These are phyloP conservation scores for Euura lappo DNA, from an alignment of 1,140 invertebrate species.

Conservation along the genomic window DNA sequence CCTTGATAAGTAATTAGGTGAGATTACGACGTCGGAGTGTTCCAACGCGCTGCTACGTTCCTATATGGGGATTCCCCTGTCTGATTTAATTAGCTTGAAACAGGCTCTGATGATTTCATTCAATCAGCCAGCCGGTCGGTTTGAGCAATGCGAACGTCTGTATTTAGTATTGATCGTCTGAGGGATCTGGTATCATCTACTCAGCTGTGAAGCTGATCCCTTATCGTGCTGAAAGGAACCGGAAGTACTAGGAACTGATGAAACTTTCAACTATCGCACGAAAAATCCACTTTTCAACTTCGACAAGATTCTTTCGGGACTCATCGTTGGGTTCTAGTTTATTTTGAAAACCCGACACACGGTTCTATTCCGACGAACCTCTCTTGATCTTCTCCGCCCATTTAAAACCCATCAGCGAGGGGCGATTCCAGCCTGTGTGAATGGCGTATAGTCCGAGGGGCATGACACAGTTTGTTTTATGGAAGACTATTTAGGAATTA, in stretches of 20 bases:
- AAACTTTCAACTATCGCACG: too few relatives aligned
- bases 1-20: not conserved
- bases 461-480: constrained; percentile 14
- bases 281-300: too few relatives aligned
- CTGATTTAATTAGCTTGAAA: not conserved
- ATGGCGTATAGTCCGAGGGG: not conserved
- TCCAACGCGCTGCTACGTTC: not conserved
- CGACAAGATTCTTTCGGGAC: too few relatives aligned
- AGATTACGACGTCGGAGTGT: constrained; percentile 1
- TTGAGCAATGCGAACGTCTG: too few relatives aligned
- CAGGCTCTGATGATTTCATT: constrained; percentile 3
- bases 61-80: not conserved
- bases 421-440: not conserved
- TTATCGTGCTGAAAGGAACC: too few relatives aligned
- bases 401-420: not conserved
- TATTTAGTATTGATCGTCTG: too few relatives aligned
- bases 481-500: constrained; percentile 1
- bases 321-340: too few relatives aligned
- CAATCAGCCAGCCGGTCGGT: not conserved
- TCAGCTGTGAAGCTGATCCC: too few relatives aligned
- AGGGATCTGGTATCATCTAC: too few relatives aligned
- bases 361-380: too few relatives aligned
- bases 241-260: too few relatives aligned
- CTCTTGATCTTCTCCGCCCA: constrained; percentile 2
- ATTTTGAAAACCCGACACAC: too few relatives aligned